Evolutionary conservation across 2,888 invertebrate genomes (phyloP), one percentile per base, ranked within the genome.

Genomic region (Trachelus tabidus): DNA sequence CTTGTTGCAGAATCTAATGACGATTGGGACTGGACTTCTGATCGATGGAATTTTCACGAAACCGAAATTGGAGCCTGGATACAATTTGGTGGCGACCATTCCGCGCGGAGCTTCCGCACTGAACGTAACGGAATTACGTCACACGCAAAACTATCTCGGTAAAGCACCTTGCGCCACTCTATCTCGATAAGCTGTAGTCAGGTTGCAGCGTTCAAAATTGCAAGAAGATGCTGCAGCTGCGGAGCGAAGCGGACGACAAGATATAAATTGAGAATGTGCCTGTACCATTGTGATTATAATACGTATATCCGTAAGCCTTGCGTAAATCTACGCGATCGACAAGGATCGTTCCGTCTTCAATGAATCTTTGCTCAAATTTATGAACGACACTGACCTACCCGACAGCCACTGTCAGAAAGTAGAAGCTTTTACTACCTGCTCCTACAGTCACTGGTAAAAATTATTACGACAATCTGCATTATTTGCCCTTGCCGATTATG

Each of bases 101-200:
- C 98, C 98, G 0, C 93, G 94, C 76, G 97, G 97, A 23, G 97
- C 98, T 76, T 97, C 97, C 89, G 95, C 96, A 87, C 94, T 98
- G 86, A 96, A 97, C 88, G 95, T 98, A 87, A 96, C 97, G 34
- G 97, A 98, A 91, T 93, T 97, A 80, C 94, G 95, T 80, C 94
- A 96, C 87, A 96, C 96, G 89, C 94, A 95, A 84, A 98, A 98
- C 92, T 95, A 96, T 90, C 94, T 98, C 86, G 97, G 98, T 97
- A 92, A 92, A 56, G 56, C 40, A 23, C 4, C 23, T 23, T 56
- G 56, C 23, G 23, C 23, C 56, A 15, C 56, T 56, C 23, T 0
- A 9, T 9, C 56, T 2, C 6, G 23, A 56, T 56, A 9, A 2
- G 0, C 2, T 9, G 56, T 9, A 23, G 23, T 15, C 56, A 56